Evolutionary conservation across 2,888 invertebrate genomes (phyloP).

Genomic region (Cerastis leucographa): DNA sequence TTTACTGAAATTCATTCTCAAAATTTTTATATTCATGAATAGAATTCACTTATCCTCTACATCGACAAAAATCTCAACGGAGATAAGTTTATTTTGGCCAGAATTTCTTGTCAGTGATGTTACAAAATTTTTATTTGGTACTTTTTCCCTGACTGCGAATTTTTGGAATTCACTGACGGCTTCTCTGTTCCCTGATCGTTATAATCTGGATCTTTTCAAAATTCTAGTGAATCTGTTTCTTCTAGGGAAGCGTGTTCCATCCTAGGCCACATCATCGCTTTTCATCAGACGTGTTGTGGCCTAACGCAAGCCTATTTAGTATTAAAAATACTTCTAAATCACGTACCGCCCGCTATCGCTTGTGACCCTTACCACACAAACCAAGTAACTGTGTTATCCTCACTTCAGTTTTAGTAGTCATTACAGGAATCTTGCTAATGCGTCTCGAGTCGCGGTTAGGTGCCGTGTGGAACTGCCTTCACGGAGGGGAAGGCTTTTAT

Average conservation of each 20-base stretch:
- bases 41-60: background rate
- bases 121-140: too few relatives aligned
- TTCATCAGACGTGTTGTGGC: too few relatives aligned
- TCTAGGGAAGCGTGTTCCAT: too few relatives aligned
- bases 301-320: too few relatives aligned
- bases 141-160: background rate
- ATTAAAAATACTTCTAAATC: background rate
- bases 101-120: background rate
- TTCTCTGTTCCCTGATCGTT: too few relatives aligned
- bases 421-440: slow-evolving; percentile 84
- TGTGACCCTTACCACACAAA: slow-evolving; percentile 69
- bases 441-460: slow-evolving; percentile 72
- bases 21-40: background rate
- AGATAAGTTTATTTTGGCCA: background rate
- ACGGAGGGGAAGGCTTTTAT: slow-evolving; percentile 63
- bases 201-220: too few relatives aligned
- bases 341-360: slow-evolving; percentile 41
- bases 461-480: slow-evolving; percentile 62
- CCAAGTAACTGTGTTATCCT: slow-evolving; percentile 81
- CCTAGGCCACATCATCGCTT: too few relatives aligned
- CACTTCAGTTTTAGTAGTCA: slow-evolving; percentile 84
- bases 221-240: too few relatives aligned
- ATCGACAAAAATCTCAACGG: background rate
- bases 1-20: background rate
- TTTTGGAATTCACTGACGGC: too few relatives aligned